A percentile compares a stretch with the other conserved stretches of the same genome.
phyloP scores from a whole-genome alignment of 2,888 invertebrate genomes.

The Capitulum mitella region DNA sequence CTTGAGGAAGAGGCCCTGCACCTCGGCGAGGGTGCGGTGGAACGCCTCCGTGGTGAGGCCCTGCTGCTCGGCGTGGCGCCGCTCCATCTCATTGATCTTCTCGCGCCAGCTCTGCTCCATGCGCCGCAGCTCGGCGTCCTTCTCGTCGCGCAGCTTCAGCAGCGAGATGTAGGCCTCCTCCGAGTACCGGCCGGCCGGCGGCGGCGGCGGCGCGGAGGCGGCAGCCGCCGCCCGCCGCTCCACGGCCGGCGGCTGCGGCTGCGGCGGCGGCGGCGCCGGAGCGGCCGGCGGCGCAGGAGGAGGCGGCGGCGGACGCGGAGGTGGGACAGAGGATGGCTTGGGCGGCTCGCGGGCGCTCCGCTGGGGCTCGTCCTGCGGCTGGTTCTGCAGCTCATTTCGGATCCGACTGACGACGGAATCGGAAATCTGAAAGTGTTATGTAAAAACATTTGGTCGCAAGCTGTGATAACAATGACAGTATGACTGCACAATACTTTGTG shows the following conservation, averaged over 20 bases:
- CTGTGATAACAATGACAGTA: no score
- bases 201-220: slow-evolving; percentile 26
- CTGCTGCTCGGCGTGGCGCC: slow-evolving; percentile 33
- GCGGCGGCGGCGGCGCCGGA: neutral
- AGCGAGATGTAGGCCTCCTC: slow-evolving; percentile 35
- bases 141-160: slow-evolving; percentile 34
- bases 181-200: slow-evolving; percentile 33
- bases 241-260: neutral
- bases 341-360: slow-evolving; percentile 22
- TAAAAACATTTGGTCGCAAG: neutral
- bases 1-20: slow-evolving; percentile 34
- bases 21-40: slow-evolving; percentile 32
- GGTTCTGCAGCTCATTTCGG: slow-evolving; percentile 27
- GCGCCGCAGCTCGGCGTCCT: slow-evolving; percentile 33
- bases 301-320: neutral
- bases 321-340: neutral
- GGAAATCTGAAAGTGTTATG: neutral
- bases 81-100: slow-evolving; percentile 33
- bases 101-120: slow-evolving; percentile 33
- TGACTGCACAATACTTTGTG: slow-evolving; percentile 23
- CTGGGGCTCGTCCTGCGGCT: neutral
- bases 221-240: slow-evolving; percentile 8
- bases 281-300: neutral
- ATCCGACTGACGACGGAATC: slow-evolving; percentile 1
- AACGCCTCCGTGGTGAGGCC: slow-evolving; percentile 32